Evolutionary conservation across 2,797 vertebrate species (phyloP), one percentile per base, ranked within the genome.

Genomic region (Anguilla pacifica): DNA sequence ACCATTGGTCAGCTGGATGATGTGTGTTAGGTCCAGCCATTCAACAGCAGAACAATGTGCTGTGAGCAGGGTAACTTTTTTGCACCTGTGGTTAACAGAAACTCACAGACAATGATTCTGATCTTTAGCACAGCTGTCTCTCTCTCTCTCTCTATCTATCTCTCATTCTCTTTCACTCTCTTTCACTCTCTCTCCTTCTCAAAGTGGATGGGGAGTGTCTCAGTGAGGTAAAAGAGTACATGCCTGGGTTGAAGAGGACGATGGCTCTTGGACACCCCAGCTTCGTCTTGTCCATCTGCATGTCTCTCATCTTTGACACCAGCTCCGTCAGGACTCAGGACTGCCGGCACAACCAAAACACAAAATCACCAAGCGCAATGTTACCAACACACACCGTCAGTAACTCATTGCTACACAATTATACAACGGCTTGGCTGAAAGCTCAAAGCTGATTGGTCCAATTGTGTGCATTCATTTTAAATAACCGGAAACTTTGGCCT

Each of bases 251-350:
- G 94, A 97, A 97, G 90, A 97, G 96, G 85, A 97, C 97, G 0
- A 97, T 97, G 85, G 97, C 97, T 17, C 97, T 94, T 88, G 97
- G 96, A 93, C 97, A 97, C 90, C 97, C 97, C 89, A 97, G 95
- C 93, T 97, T 97, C 0, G 97, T 96, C 95, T 97, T 97, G 95
- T 97, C 97, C 97, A 97, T 97, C 93, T 96, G 96, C 97, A 97
- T 97, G 94, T 97, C 97, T 88, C 97, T 89, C 97, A 97, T 97
- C 95, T 97, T 97, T 51, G 97, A 97, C 89, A 97, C 97, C 1
- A 97, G 95, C 84, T 97, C 96, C 51, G 96, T 97, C 93, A 97
- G 92, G 92, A 97, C 96, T 93, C 96, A 97, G 92, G 35, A 35
- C 35, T 25, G 15, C 77, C n/a, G 49, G 74, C 86, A 79, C 46